Percentiles rank a stretch among this genome's conserved stretches.
Conservation (phyloP, 2,113 vertebrate genomes). For the Aldabrachelys gigantea region DNA sequence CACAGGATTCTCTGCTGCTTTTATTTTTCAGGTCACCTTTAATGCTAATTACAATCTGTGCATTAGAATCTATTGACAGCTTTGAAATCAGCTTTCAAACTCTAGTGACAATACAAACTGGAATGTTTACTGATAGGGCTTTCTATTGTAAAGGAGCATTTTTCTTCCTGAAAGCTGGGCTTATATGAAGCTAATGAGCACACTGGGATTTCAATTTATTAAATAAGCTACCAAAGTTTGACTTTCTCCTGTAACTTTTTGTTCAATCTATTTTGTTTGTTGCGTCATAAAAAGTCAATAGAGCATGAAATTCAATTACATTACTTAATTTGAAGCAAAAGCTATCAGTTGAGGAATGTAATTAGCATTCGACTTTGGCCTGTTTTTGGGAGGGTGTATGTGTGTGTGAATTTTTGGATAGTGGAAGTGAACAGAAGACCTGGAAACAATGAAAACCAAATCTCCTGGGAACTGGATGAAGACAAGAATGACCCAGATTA, state of each 20-base stretch:
- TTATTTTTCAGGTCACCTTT: neutral
- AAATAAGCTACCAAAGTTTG: neutral
- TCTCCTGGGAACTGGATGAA: neutral
- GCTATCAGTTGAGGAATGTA: neutral
- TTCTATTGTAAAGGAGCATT: neutral
- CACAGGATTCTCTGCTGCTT: neutral
- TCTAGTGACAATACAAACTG: neutral
- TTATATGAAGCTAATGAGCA: neutral
- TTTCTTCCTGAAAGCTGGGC: neutral
- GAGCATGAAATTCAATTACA: neutral
- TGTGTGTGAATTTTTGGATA: neutral
- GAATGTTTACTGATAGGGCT: neutral
- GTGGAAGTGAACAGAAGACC: neutral
- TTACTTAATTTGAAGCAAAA: neutral
- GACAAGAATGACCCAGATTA: neutral
- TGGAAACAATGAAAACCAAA: slow-evolving; percentile 30
- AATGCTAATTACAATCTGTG: neutral
- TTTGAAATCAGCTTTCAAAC: neutral
- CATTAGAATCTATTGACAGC: neutral
- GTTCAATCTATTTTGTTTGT: neutral
- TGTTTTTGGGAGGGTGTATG: neutral
- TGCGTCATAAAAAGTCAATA: neutral
- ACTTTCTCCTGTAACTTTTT: neutral
- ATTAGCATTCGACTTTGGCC: neutral
- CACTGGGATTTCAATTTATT: neutral